Conservation (phyloP, 2,113 vertebrate species). For the Nanger granti region DNA sequence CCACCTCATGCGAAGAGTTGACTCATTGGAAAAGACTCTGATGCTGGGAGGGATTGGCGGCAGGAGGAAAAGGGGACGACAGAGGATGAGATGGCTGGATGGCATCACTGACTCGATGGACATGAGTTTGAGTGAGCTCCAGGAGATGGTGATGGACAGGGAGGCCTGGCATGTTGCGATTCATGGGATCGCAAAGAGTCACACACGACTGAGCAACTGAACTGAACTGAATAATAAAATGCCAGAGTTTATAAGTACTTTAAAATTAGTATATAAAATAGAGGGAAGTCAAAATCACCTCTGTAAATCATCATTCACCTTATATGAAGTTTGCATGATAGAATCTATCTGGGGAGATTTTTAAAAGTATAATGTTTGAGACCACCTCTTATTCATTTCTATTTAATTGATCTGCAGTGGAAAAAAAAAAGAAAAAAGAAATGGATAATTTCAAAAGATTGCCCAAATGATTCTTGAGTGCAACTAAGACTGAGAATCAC, state of each 20-base stretch:
- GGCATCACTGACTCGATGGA: too few relatives aligned
- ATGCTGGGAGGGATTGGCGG: too few relatives aligned
- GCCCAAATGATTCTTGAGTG: not conserved
- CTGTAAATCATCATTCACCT: not conserved
- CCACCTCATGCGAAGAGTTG: too few relatives aligned
- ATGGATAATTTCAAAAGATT: not conserved
- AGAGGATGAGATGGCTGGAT: too few relatives aligned
- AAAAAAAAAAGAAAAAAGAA: not conserved
- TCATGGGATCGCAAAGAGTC: too few relatives aligned
- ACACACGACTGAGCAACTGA: too few relatives aligned
- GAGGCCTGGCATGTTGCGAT: too few relatives aligned
- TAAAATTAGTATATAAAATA: constrained; percentile 35
- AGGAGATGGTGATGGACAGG: too few relatives aligned
- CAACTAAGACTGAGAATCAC: not conserved
- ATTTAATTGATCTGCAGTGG: not conserved
- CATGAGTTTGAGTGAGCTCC: too few relatives aligned
- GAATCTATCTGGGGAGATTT: not conserved
- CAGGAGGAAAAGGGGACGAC: too few relatives aligned
- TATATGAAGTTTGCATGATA: not conserved
- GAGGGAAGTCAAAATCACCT: not conserved
- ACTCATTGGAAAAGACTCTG: too few relatives aligned
- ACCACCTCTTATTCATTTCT: not conserved
- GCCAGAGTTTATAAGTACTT: not conserved
- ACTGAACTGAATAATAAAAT: not conserved
- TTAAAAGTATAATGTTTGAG: not conserved